Conservation (phyloP, 1,140 invertebrate species). For the Drosophila mojavensis region DNA sequence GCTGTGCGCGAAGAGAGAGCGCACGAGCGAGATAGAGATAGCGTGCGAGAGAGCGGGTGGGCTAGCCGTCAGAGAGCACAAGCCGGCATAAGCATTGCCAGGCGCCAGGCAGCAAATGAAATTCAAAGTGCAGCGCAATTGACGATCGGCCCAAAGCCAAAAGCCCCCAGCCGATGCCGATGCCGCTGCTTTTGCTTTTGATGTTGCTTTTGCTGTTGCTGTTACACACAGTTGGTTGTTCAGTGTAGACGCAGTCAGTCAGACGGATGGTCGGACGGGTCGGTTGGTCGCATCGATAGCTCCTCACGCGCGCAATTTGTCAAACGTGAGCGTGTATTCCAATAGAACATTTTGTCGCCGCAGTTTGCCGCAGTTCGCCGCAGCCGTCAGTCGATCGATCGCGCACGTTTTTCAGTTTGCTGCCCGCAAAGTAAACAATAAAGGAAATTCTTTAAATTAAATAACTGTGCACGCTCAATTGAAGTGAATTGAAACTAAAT, state of each 20-base stretch:
- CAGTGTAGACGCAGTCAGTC: not conserved
- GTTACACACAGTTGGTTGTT: constrained; percentile 3
- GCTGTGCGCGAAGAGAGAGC: constrained; percentile 36
- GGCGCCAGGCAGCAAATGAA: constrained; percentile 44
- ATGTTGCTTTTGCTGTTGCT: too few relatives aligned
- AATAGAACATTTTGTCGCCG: constrained; percentile 47
- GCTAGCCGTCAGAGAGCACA: not conserved
- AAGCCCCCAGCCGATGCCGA: not conserved
- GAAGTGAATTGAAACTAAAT: constrained; percentile 12
- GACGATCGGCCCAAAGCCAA: constrained; percentile 38
- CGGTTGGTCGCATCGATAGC: constrained; percentile 54
- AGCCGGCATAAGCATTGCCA: constrained; percentile 50
- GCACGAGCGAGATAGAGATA: constrained; percentile 5
- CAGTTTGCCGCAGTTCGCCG: constrained; percentile 30
- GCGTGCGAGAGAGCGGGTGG: not conserved
- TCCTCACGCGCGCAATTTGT: constrained; percentile 43
- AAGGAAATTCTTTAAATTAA: constrained; percentile 78
- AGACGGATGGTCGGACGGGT: not conserved
- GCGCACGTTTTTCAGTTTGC: constrained; percentile 12
- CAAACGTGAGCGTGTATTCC: constrained; percentile 33
- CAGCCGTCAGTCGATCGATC: constrained; percentile 55
- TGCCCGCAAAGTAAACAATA: constrained; percentile 40
- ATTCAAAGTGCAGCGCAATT: constrained; percentile 76
- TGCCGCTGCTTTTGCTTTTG: too few relatives aligned
- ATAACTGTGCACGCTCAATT: constrained; percentile 36